These are phyloP conservation scores for Heliconius hermathena DNA, from an alignment of 1,140 invertebrate species.

Conservation along the genomic window DNA sequence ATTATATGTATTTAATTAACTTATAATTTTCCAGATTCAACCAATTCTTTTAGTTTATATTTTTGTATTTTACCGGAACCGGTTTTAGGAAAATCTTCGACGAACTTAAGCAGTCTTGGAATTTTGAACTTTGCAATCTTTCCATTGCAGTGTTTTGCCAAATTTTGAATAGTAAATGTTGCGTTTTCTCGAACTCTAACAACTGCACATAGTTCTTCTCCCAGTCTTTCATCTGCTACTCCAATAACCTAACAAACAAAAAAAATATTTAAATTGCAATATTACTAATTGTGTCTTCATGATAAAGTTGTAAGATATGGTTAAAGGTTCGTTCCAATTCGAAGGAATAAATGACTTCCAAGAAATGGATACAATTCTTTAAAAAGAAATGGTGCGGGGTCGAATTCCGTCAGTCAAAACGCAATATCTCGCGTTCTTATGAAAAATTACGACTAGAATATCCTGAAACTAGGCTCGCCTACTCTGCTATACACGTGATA, in stretches of 20 bases:
- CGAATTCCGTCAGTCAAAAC: neutral
- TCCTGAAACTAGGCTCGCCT: no score
- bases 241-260: constrained; percentile 27
- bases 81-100: constrained; percentile 91
- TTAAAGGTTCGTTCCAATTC: no score
- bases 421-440: no score
- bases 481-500: no score
- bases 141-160: constrained; percentile 87
- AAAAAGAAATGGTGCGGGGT: neutral
- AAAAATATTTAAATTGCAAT: neutral
- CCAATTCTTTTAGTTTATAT: constrained; percentile 83
- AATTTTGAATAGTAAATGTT: constrained; percentile 82
- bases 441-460: no score
- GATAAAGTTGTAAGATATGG: no score
- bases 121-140: constrained; percentile 93
- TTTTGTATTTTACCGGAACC: constrained; percentile 93
- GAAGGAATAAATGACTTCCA: no score
- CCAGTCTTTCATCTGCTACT: constrained; percentile 35
- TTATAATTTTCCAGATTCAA: constrained; percentile 36
- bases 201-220: constrained; percentile 92
- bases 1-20: no score
- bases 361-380: no score
- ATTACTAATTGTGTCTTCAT: no score
- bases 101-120: constrained; percentile 88
- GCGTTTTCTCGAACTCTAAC: constrained; percentile 77